Evolutionary conservation across 2,888 invertebrate species (phyloP).

Genomic region (Phorcus lineatus): DNA sequence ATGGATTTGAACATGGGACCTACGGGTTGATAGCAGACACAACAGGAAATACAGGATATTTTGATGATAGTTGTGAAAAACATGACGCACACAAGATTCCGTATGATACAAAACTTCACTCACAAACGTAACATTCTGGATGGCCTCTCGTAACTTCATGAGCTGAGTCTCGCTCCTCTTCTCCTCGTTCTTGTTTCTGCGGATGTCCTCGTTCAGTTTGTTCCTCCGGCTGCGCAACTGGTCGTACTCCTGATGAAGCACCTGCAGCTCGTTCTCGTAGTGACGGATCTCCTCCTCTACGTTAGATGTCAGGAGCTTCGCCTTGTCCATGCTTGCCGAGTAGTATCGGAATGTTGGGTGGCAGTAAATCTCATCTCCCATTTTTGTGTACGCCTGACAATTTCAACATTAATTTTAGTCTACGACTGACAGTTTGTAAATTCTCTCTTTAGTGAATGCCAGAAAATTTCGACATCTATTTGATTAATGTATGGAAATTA

Average conservation of each 20-base stretch:
- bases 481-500: too few species aligned
- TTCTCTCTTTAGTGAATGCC: too few species aligned
- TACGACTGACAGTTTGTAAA: too few species aligned
- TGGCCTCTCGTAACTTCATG: conserved; percentile 60
- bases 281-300: conserved; percentile 68
- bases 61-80: too few species aligned
- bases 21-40: too few species aligned
- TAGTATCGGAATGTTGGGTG: conserved; percentile 70
- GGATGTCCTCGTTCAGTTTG: conserved; percentile 44
- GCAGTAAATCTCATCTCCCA: conserved; percentile 69
- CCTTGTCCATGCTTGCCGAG: conserved; percentile 59
- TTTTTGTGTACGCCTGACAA: conserved; percentile 68
- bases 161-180: conserved; percentile 57
- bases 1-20: too few species aligned
- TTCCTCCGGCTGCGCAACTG: conserved; percentile 40
- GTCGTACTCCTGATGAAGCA: conserved; percentile 26
- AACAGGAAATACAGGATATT: too few species aligned
- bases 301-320: conserved; percentile 64
- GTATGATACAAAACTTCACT: too few species aligned
- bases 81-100: too few species aligned
- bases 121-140: conserved; percentile 51
- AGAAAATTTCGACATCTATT: too few species aligned
- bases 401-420: not conserved
- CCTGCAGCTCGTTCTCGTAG: conserved; percentile 38
- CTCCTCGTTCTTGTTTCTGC: conserved; percentile 56